A percentile compares a stretch with the other conserved stretches of the same genome.
phyloP scores from a whole-genome alignment of 35 echinoderm and acorn worm genomes.

The Nesometra sesokonis region DNA sequence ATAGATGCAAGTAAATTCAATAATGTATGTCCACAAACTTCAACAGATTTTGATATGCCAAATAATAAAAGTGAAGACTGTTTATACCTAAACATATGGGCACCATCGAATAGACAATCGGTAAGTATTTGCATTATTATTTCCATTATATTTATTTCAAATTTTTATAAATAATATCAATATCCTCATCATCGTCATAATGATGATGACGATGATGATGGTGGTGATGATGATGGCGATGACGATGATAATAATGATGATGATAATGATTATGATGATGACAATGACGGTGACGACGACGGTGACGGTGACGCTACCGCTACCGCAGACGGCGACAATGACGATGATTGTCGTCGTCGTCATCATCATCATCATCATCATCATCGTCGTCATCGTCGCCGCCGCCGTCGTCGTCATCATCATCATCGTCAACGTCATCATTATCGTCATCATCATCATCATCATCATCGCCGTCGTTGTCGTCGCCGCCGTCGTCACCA shows the following conservation, averaged over 20 bases:
- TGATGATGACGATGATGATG: background rate
- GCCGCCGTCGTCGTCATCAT: too few relatives aligned
- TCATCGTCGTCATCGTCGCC: too few relatives aligned
- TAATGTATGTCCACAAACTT: constrained; percentile 35
- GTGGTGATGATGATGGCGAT: background rate
- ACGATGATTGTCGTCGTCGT: too few relatives aligned
- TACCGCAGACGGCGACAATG: too few relatives aligned
- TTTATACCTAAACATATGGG: constrained; percentile 45
- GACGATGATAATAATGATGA: constrained; percentile 1
- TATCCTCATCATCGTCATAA: background rate
- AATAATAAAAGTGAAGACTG: constrained; percentile 39
- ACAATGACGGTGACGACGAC: too few relatives aligned
- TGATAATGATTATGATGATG: too few relatives aligned
- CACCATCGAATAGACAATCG: background rate
- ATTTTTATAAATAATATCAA: background rate
- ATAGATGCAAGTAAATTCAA: constrained; percentile 49
- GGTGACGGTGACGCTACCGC: too few relatives aligned
- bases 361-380: too few relatives aligned
- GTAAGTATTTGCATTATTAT: background rate
- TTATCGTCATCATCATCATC: too few relatives aligned
- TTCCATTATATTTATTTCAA: background rate
- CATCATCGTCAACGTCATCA: too few relatives aligned
- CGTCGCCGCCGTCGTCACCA: too few relatives aligned
- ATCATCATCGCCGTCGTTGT: too few relatives aligned
- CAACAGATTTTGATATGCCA: background rate